A percentile compares a stretch with the other conserved stretches of the same genome.
phyloP scores from a whole-genome alignment of 2,797 vertebrate species.

The Buphagus erythrorhynchus region DNA sequence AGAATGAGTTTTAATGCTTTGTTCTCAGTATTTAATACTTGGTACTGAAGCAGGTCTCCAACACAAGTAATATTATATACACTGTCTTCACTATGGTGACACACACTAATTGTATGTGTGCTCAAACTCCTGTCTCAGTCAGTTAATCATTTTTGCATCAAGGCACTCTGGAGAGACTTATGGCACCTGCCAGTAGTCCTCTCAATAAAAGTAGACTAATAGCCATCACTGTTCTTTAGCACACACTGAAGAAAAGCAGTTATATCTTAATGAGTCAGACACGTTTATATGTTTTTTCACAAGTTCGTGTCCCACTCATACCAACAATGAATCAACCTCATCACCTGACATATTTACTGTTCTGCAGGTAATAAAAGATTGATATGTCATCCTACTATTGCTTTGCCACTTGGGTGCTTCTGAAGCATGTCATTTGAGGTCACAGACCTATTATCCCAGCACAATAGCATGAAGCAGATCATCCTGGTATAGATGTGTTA shows the following conservation, averaged over 20 bases:
- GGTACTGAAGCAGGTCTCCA: background rate
- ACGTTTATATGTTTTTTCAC: background rate
- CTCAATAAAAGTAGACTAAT: constrained; percentile 2
- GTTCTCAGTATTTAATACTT: background rate
- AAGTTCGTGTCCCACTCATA: background rate
- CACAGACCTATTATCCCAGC: background rate
- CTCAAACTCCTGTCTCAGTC: background rate
- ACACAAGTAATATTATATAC: background rate
- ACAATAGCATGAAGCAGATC: background rate
- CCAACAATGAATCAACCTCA: background rate
- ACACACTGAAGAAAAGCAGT: background rate
- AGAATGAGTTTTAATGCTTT: background rate
- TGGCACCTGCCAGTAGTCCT: background rate
- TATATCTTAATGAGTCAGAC: background rate
- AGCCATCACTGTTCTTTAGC: background rate
- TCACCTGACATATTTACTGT: background rate
- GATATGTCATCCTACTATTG: background rate
- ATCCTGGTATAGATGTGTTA: background rate
- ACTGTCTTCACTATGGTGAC: background rate
- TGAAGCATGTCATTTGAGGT: background rate
- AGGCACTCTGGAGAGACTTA: background rate
- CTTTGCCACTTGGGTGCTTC: background rate
- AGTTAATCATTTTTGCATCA: constrained; percentile 15
- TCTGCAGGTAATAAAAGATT: background rate
- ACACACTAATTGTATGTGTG: background rate